These are phyloP conservation scores for Phengaris arion DNA, from an alignment of 2,888 invertebrate genomes.

Conservation along the genomic window DNA sequence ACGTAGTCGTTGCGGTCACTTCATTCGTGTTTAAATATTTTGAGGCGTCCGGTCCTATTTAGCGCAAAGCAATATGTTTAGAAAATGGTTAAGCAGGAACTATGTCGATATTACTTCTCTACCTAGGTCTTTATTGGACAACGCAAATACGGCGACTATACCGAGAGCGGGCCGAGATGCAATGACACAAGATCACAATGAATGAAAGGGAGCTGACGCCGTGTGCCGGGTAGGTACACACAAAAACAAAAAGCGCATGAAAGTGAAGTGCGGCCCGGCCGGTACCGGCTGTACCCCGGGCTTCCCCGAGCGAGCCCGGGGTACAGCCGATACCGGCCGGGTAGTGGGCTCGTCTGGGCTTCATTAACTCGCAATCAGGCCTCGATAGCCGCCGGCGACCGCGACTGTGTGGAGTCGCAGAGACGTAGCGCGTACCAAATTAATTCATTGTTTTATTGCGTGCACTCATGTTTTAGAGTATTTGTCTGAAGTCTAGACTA, in stretches of 20 bases:
- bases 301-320: not conserved
- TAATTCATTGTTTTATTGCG: not conserved
- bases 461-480: not conserved
- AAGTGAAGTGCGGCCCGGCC: not conserved
- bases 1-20: too few relatives aligned
- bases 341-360: not conserved
- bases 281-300: not conserved
- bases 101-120: too few relatives aligned
- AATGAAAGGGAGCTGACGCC: slow-evolving; percentile 26
- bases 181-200: slow-evolving; percentile 30
- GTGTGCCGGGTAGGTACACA: not conserved
- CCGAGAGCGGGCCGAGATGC: slow-evolving; percentile 17
- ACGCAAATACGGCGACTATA: not conserved
- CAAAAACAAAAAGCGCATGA: slow-evolving; percentile 25
- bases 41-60: too few relatives aligned
- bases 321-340: too few relatives aligned
- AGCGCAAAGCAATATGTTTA: too few relatives aligned
- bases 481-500: not conserved
- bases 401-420: not conserved
- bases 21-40: too few relatives aligned
- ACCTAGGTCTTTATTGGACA: too few relatives aligned
- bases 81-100: too few relatives aligned
- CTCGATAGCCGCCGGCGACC: slow-evolving; percentile 2
- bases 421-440: not conserved
- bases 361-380: slow-evolving; percentile 16